phyloP scores from a whole-genome alignment of 2,888 invertebrate species.

The Sceliomorpha sp. region DNA sequence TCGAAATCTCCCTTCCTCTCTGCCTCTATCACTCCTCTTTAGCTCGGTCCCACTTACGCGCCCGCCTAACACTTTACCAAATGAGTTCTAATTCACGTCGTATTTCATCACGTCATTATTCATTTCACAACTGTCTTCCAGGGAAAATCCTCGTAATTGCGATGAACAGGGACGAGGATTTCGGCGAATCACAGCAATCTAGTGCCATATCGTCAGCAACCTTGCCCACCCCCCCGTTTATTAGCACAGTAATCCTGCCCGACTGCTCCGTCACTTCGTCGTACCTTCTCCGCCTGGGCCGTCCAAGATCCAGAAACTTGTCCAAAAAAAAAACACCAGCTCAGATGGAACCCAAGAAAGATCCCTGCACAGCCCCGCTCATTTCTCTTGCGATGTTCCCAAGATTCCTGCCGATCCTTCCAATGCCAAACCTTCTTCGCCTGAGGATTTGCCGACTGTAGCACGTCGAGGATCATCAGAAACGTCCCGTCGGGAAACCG shows the following conservation, averaged over 20 bases:
- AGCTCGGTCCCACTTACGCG: too few species aligned
- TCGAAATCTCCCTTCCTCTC: slow-evolving; percentile 14
- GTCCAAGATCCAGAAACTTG: too few species aligned
- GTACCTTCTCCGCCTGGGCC: too few species aligned
- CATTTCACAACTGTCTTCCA: slow-evolving; percentile 32
- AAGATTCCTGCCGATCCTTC: slow-evolving; percentile 4
- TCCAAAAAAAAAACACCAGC: too few species aligned
- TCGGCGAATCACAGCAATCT: slow-evolving; percentile 16
- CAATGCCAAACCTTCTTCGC: too few species aligned
- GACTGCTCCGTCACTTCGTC: slow-evolving; percentile 4
- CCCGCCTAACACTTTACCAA: slow-evolving; percentile 65
- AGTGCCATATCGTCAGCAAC: slow-evolving; percentile 4
- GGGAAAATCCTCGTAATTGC: slow-evolving; percentile 17
- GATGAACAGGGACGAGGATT: slow-evolving; percentile 20
- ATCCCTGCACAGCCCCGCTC: too few species aligned
- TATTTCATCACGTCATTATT: slow-evolving; percentile 34
- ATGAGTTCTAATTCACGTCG: slow-evolving; percentile 67
- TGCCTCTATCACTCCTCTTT: slow-evolving; percentile 39
- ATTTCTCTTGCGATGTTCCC: too few species aligned
- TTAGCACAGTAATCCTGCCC: background rate
- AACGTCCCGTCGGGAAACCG: background rate
- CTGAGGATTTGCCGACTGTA: too few species aligned
- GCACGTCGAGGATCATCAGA: background rate
- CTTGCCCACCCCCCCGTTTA: slow-evolving; percentile 3
- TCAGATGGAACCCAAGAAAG: too few species aligned